A percentile compares a stretch with the other conserved stretches of the same genome.
Conservation (phyloP, 2,797 vertebrate species). For the Parauchenoglanis punctatus region DNA sequence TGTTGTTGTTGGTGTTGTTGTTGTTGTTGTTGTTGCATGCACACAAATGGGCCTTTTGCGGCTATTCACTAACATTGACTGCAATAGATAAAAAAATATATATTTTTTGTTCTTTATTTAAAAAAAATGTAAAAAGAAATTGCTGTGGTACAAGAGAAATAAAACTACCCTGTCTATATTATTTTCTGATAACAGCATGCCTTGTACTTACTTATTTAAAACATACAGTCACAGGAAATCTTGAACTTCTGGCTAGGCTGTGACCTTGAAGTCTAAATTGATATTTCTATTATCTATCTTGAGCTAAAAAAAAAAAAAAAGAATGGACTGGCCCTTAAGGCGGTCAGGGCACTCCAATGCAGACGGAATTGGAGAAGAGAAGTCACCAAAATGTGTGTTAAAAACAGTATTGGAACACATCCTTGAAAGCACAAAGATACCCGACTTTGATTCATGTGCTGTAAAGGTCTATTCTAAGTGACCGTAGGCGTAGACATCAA, state of each 20-base stretch:
- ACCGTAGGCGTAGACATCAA: constrained; percentile 20
- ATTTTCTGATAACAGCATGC: neutral
- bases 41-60: neutral
- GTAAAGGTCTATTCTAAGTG: constrained; percentile 10
- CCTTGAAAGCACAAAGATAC: neutral
- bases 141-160: neutral
- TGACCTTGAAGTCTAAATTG: neutral
- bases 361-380: neutral
- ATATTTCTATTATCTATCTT: neutral
- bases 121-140: neutral
- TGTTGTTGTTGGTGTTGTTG: too few relatives aligned
- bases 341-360: neutral
- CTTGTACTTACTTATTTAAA: neutral
- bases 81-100: neutral
- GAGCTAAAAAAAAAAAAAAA: neutral
- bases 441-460: neutral
- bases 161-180: neutral
- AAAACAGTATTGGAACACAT: constrained; percentile 22
- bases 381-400: neutral
- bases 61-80: neutral
- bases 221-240: neutral
- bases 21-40: too few relatives aligned
- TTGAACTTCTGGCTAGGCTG: neutral
- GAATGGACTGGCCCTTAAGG: neutral
- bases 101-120: neutral